phyloP scores from a whole-genome alignment of 1,140 invertebrate species.

The Dendroctonus valens region DNA sequence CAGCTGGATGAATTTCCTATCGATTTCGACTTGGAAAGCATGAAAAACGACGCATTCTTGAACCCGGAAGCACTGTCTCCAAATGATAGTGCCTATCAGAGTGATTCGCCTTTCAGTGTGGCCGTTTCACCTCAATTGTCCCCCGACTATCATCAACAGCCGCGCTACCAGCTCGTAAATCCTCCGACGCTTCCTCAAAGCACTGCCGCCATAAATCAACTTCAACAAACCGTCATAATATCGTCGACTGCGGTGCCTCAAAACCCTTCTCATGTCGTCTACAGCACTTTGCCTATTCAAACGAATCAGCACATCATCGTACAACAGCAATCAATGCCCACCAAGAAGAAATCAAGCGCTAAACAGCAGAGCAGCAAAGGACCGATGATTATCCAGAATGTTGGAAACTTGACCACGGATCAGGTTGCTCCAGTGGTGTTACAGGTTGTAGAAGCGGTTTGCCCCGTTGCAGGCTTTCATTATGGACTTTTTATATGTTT shows the following conservation, averaged over 20 bases:
- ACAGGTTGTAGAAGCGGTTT: slow-evolving; percentile 28
- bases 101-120: slow-evolving; percentile 27
- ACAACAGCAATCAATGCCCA: slow-evolving; percentile 27
- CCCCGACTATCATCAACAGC: slow-evolving; percentile 10
- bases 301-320: slow-evolving; percentile 44
- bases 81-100: slow-evolving; percentile 26
- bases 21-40: slow-evolving; percentile 45
- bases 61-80: slow-evolving; percentile 37
- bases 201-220: background rate
- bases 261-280: slow-evolving; percentile 40
- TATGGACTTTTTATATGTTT: background rate
- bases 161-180: background rate
- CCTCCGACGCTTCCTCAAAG: background rate
- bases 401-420: slow-evolving; percentile 43
- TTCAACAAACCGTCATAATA: slow-evolving; percentile 41
- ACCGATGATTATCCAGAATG: slow-evolving; percentile 44
- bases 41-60: slow-evolving; percentile 40
- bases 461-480: background rate
- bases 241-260: slow-evolving; percentile 39
- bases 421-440: slow-evolving; percentile 45
- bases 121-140: slow-evolving; percentile 28
- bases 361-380: slow-evolving; percentile 34
- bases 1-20: slow-evolving; percentile 45
- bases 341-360: slow-evolving; percentile 22
- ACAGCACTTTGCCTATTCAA: slow-evolving; percentile 43